Evolutionary conservation across 1,140 invertebrate genomes (phyloP).

Genomic region (Himalopsyche phryganea): DNA sequence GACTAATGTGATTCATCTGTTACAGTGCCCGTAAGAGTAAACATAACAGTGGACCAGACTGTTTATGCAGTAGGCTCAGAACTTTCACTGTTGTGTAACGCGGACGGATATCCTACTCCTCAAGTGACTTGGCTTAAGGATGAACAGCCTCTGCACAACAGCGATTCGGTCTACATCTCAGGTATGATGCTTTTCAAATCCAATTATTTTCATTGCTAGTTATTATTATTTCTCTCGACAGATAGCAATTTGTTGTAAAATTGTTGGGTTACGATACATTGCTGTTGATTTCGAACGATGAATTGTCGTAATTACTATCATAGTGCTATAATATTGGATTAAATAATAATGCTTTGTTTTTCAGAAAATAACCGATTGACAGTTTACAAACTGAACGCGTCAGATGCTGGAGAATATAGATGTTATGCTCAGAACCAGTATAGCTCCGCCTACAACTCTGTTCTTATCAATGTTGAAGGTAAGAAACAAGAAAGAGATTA

Average conservation of each 20-base stretch:
- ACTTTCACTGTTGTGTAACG: constrained; percentile 68
- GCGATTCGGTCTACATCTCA: constrained; percentile 57
- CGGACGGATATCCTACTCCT: constrained; percentile 73
- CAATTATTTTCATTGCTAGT: too few relatives aligned
- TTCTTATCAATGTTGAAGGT: constrained; percentile 70
- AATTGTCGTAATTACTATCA: too few relatives aligned
- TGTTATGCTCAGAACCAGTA: constrained; percentile 75
- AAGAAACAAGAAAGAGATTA: constrained; percentile 22
- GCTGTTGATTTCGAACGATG: too few relatives aligned
- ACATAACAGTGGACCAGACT: constrained; percentile 53
- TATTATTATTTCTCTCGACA: too few relatives aligned
- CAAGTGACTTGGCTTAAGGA: constrained; percentile 78
- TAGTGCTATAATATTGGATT: too few relatives aligned
- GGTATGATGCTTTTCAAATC: constrained; percentile 52
- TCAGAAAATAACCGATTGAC: constrained; percentile 65
- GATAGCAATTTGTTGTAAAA: too few relatives aligned
- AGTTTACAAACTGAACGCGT: constrained; percentile 58
- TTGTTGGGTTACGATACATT: too few relatives aligned
- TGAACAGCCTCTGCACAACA: constrained; percentile 48
- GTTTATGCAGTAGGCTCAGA: constrained; percentile 62
- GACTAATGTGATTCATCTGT: neutral
- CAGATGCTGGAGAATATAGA: constrained; percentile 73
- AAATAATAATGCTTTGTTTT: too few relatives aligned
- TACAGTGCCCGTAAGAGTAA: constrained; percentile 60
- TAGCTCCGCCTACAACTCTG: constrained; percentile 57